Evolutionary conservation across 1,140 invertebrate species (phyloP).

Genomic region (Episyrphus balteatus): DNA sequence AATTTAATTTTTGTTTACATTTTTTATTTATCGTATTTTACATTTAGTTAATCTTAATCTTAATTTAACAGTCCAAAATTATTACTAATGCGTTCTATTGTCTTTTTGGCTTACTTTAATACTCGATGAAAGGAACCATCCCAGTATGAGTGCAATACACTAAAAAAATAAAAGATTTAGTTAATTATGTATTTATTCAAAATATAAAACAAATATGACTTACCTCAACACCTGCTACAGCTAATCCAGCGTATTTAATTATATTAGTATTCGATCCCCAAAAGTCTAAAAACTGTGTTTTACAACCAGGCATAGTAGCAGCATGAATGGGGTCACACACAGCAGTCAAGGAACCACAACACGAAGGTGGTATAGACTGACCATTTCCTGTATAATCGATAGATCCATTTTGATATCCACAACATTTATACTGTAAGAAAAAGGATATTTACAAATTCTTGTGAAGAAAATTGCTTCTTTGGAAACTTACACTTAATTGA

Average conservation of each 20-base stretch:
- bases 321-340: slow-evolving; percentile 18
- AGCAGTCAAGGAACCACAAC: slow-evolving; percentile 34
- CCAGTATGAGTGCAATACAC: too few relatives aligned
- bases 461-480: neutral
- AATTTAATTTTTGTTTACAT: too few relatives aligned
- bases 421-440: slow-evolving; percentile 48
- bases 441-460: neutral
- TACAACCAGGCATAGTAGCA: slow-evolving; percentile 39
- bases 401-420: slow-evolving; percentile 40
- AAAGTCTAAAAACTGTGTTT: slow-evolving; percentile 23
- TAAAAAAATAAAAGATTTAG: too few relatives aligned
- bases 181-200: too few relatives aligned
- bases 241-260: slow-evolving; percentile 52
- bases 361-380: slow-evolving; percentile 29
- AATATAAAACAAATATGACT: slow-evolving; percentile 1
- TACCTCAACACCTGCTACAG: slow-evolving; percentile 56
- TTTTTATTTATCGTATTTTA: too few relatives aligned
- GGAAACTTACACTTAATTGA: slow-evolving; percentile 19
- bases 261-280: slow-evolving; percentile 42
- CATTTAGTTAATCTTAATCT: too few relatives aligned
- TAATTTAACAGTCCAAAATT: too few relatives aligned
- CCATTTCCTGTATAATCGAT: slow-evolving; percentile 33
- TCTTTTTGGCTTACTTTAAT: too few relatives aligned
- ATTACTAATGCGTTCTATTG: too few relatives aligned
- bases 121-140: too few relatives aligned